Evolutionary conservation across 2,113 vertebrate species (phyloP).

Genomic region (Psephotus haematonotus): DNA sequence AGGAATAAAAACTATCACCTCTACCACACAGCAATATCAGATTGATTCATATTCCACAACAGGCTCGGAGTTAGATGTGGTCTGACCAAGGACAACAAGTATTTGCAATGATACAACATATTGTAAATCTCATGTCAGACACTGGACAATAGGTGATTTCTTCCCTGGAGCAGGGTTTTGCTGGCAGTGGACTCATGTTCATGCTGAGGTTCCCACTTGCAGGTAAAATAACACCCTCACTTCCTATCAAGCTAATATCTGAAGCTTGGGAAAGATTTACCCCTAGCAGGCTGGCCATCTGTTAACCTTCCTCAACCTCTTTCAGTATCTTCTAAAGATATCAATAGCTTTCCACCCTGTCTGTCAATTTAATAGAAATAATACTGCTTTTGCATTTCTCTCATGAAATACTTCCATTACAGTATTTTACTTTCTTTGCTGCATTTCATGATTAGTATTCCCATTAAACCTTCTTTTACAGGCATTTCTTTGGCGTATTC

Average conservation of each 20-base stretch:
- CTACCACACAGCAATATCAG: neutral
- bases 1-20: neutral
- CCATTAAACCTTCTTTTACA: neutral
- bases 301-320: constrained; percentile 22
- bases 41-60: constrained; percentile 16
- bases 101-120: constrained; percentile 18
- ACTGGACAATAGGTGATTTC: neutral
- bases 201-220: neutral
- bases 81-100: constrained; percentile 48
- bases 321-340: constrained; percentile 29
- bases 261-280: constrained; percentile 34
- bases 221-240: constrained; percentile 44
- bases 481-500: neutral
- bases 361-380: constrained; percentile 6
- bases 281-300: constrained; percentile 49
- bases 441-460: neutral
- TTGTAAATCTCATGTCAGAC: constrained; percentile 27
- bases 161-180: constrained; percentile 30
- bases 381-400: constrained; percentile 1
- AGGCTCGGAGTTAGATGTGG: constrained; percentile 19
- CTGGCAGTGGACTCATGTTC: neutral
- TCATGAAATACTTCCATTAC: neutral
- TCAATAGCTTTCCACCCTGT: neutral
- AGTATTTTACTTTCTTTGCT: neutral
- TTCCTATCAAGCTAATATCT: constrained; percentile 39